Conservation (phyloP, 2,888 invertebrate species). For the Dicyrtomina minuta region DNA sequence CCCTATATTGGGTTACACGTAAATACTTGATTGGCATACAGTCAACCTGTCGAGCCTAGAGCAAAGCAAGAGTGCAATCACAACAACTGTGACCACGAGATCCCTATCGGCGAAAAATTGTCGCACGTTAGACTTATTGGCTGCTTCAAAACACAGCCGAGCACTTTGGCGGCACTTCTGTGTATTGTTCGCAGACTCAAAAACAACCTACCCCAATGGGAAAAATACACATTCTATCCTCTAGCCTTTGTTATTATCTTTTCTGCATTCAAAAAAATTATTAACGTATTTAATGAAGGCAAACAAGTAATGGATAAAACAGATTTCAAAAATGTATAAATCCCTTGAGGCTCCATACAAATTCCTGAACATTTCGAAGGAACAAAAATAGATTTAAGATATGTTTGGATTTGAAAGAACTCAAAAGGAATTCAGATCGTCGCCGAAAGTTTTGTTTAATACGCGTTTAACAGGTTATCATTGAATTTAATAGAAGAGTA, state of each 20-base stretch:
- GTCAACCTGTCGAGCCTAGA: conserved; percentile 26
- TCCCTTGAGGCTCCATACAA: no score
- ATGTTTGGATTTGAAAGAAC: no score
- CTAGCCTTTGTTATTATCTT: no score
- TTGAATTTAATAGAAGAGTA: conserved; percentile 16
- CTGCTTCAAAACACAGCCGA: conserved; percentile 1
- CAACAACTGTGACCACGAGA: conserved; percentile 32
- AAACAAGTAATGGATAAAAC: not conserved
- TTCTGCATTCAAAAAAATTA: not conserved
- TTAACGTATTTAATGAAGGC: not conserved
- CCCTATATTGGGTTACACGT: not conserved
- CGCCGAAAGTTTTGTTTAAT: no score
- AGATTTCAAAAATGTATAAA: not conserved
- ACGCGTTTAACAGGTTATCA: not conserved
- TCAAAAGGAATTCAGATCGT: no score
- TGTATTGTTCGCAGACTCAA: not conserved
- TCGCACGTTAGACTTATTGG: conserved; percentile 24
- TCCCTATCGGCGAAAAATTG: conserved; percentile 35
- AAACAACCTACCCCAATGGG: conserved; percentile 16
- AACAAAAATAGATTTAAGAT: no score
- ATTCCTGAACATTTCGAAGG: no score
- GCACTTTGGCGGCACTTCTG: conserved; percentile 20
- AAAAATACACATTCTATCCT: not conserved
- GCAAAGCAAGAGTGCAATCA: conserved; percentile 30
- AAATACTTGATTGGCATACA: not conserved